phyloP scores from a whole-genome alignment of 2,888 invertebrate genomes.

The Oscheius sp. region DNA sequence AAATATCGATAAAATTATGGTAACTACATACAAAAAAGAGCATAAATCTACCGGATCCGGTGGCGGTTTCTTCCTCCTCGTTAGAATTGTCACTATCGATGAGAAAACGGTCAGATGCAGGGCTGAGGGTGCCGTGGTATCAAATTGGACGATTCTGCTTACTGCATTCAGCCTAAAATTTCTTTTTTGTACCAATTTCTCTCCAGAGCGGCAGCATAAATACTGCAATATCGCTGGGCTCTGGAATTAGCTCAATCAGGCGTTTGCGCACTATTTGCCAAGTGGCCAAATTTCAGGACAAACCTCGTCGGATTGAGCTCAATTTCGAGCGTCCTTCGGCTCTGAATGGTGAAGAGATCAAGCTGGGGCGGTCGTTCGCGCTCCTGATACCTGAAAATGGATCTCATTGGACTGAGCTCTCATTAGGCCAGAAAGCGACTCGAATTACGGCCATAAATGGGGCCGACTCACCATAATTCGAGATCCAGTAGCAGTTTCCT shows the following conservation, averaged over 20 bases:
- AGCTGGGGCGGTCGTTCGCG: constrained; percentile 43
- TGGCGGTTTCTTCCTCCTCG: constrained; percentile 49
- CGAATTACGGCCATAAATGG: neutral
- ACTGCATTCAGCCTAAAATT: constrained; percentile 37
- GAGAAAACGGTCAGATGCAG: constrained; percentile 56
- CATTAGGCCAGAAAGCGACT: neutral
- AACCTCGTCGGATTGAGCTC: constrained; percentile 36
- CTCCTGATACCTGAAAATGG: constrained; percentile 45
- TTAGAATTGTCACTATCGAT: constrained; percentile 48
- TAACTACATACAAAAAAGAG: too few relatives aligned
- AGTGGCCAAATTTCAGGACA: constrained; percentile 15
- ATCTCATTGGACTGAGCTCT: neutral
- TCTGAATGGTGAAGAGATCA: constrained; percentile 35
- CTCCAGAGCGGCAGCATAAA: neutral
- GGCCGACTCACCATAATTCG: constrained; percentile 43
- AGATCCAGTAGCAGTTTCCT: constrained; percentile 42
- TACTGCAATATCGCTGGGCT: constrained; percentile 5
- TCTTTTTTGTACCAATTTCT: neutral
- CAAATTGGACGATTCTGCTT: constrained; percentile 59
- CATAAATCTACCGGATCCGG: constrained; percentile 50
- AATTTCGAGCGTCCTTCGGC: constrained; percentile 32
- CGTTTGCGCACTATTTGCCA: constrained; percentile 4
- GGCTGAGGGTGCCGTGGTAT: constrained; percentile 53
- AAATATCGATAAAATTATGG: too few relatives aligned
- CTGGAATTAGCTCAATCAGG: constrained; percentile 28